Evolutionary conservation across 2,888 invertebrate species (phyloP), one percentile per base, ranked within the genome.

Genomic region (Mythimna ferrago): DNA sequence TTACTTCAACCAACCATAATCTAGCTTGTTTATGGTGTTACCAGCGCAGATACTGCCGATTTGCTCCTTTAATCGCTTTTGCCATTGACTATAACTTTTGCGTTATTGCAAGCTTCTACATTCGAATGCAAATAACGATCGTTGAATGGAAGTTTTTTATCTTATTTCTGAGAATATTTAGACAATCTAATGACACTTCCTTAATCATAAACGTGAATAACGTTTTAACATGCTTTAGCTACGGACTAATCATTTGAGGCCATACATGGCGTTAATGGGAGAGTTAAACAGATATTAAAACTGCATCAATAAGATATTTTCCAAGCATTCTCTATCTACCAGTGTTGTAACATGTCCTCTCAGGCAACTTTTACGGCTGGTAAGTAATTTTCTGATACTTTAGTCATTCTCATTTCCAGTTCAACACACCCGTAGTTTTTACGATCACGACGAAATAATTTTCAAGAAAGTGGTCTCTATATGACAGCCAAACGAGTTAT

Each of bases 391-490:
- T n/a, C 26, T 57, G 32, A 58, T 66, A 66, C 44, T 61, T 57
- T 54, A 53, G 9, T 48, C 26, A 73, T 41, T 60, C 26, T 44
- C 53, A 26, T 63, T 66, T 64, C 56, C 57, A 54, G 62, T 65
- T 71, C 62, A 58, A 16, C 19, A 35, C 35, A 65, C 44, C 51
- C 66, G 48, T 51, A 32, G 61, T 72, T 74, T 68, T 67, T 54
- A 57, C 38, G 61, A 65, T 54, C 58, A 53, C 69, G 10, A 16
- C 48, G 67, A 78, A 80, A 78, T 62, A 83, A 78, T 86, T 87
- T 85, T 66, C 74, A 81, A 86, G 87, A 88, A 87, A 88, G 81
- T 84, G 68, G 84, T 85, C 81, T 78, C 78, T 70, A 76, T 81
- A 73, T 78, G 85, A 85, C 86, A 76, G 71, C 83, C 73, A 83